Base-by-base conservation (phyloP, 1,140 invertebrate species). In the Musca domestica region DNA sequence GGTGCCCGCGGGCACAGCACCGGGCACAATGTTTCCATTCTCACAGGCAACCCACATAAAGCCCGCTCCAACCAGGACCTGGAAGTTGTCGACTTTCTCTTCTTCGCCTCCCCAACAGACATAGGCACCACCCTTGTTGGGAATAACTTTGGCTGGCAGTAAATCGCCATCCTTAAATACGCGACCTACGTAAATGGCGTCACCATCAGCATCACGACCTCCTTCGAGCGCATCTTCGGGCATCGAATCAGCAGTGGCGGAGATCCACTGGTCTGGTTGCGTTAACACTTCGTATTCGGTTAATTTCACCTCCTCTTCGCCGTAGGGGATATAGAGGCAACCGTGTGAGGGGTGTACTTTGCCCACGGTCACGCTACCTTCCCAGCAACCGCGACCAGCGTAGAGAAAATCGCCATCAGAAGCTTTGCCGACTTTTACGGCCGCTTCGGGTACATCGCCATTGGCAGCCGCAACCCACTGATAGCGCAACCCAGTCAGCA, bases 311-410 rank as follows among this genome's bases (percentile, higher is more conserved):
- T 92, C 91, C 25, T 84, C 80, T 2, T 89, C 87, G 12, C 85
- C 87, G 73, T 86, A 92, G 10, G 90, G 88, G 71, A 92, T 89
- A 77, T 91, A 92, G 27, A 88, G 84, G 67, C 85, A 86, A 23
- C 85, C 86, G 70, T 92, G 90, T 52, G 87, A 89, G 0, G 86
- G 86, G 72, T 91, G 90, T 25, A 92, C 82, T 85, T 92, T 92
- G 75, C 91, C 91, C 66, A 90, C 84, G 3, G 90, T 90, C 69
- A 90, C 72, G 67, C 89, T 87, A 41, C 87, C 86, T 63, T 85
- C 82, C 70, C 89, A 86, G 63, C 83, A 78, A 2, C 83, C 86
- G 67, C 89, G 83, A 15, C 88, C 89, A 47, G 90, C 85, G 72
- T 88, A 91, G 1, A 91, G 74, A 0, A 83, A 82, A 77, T 91